Evolutionary conservation across 2,797 vertebrate species (phyloP).

Genomic region (Spinus olivaceus): DNA sequence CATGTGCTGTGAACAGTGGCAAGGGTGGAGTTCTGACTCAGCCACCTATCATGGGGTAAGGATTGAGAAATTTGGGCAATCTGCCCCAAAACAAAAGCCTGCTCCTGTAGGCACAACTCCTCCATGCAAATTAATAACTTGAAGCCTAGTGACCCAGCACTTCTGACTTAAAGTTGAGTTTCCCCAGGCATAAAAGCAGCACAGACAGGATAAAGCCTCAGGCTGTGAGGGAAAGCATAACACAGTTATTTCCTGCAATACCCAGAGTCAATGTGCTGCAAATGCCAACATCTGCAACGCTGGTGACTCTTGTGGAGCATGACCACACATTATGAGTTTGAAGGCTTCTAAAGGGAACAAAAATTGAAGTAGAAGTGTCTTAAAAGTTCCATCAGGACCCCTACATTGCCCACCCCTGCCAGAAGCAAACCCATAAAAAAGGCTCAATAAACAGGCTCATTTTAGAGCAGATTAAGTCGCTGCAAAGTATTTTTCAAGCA

Average conservation of each 20-base stretch:
- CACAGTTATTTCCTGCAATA: background rate
- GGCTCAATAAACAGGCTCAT: background rate
- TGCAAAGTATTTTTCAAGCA: background rate
- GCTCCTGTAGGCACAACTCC: background rate
- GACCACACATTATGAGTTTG: background rate
- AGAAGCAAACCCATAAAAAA: background rate
- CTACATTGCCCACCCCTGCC: background rate
- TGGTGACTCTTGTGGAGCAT: background rate
- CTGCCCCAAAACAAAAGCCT: background rate
- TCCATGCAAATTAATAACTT: background rate
- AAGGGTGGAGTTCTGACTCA: fast-evolving
- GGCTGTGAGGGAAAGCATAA: background rate
- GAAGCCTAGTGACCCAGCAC: background rate
- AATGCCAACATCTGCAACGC: background rate
- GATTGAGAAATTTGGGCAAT: background rate
- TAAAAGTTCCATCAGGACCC: background rate
- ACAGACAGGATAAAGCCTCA: background rate
- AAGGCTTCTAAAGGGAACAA: background rate
- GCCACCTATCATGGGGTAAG: background rate
- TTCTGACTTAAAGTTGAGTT: background rate
- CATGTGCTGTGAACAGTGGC: background rate
- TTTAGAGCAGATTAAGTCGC: background rate
- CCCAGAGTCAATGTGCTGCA: background rate
- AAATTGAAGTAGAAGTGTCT: background rate
- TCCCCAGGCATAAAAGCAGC: background rate